Base-by-base conservation (phyloP, 2,113 vertebrate genomes). In the Dromiciops gliroides region DNA sequence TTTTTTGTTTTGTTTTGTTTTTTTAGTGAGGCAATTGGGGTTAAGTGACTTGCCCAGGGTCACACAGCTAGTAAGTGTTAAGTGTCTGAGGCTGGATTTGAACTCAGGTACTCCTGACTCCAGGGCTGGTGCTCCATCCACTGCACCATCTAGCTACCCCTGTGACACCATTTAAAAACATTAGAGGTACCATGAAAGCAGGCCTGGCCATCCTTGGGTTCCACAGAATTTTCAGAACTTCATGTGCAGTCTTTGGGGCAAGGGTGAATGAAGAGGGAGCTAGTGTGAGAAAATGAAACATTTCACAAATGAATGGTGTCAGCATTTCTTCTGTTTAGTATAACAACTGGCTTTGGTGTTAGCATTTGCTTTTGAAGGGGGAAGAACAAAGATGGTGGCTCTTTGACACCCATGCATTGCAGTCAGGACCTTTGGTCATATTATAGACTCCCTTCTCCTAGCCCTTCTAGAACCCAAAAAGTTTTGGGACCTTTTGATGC, bases 261-360 rank as follows among this genome's bases (percentile, higher is more conserved):
- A 95, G 91, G 2, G n/a, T 83, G 16, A 83, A 83, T 16, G 37
- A 83, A 44, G 14, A 75, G 37, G 37, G 14, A 75, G 37, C 14
- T 10, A 75, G 44, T 75, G 24, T 50, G 9, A 52, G 92, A 91
- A 24, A 8, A 6, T 96, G 90, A 28, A 89, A 19, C 37, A 31
- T 92, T 94, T 92, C 22, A 75, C 90, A 89, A 47, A 92, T n/a
- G 47, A 50, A 1, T 89, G 90, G 90, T 26, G 37, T 10, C 94
- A 90, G 47, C 8, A 92, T 94, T 83, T 94, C n/a, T 92, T 96
- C 31, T 44, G 48, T 53, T 90, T 48, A 1, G 22, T 51, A 0
- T 37, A 14, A 93, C 90, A 89, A 52, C 22, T 47, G 48, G 47
- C n/a, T 28, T 52, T 48, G n/a, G 88, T n/a, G 1, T 47, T 92